A percentile compares a stretch with the other conserved stretches of the same genome.
Conservation (phyloP, 2,797 vertebrate genomes). For the Pteropus rufus region DNA sequence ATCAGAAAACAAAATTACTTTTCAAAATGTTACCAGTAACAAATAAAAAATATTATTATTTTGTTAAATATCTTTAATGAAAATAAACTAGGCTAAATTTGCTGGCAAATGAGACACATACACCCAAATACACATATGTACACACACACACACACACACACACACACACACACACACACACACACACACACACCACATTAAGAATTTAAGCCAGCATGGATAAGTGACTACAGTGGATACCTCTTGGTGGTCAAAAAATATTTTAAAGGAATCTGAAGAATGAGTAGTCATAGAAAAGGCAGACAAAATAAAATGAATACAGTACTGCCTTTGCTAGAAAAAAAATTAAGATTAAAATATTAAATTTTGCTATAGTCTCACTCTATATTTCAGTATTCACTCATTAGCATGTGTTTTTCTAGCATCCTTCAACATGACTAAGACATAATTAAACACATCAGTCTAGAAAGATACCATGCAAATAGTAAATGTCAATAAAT, state of each 20-base stretch:
- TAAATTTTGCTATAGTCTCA: background rate
- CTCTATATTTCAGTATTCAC: background rate
- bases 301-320: background rate
- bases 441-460: background rate
- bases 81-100: background rate
- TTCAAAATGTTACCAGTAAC: background rate
- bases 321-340: background rate
- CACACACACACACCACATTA: too few species aligned
- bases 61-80: background rate
- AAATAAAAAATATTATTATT: background rate
- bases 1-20: background rate
- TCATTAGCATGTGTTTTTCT: background rate
- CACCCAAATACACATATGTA: accelerated
- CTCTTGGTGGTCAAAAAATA: background rate
- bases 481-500: background rate
- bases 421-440: background rate
- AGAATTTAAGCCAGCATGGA: background rate
- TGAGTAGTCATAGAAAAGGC: background rate
- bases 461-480: background rate
- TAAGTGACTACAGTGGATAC: background rate
- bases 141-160: too few species aligned
- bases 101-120: background rate
- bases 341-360: background rate
- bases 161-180: too few species aligned
- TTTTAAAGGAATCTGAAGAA: background rate